These are phyloP conservation scores for Sebastes goodei DNA, from an alignment of 2,797 vertebrate genomes.

Conservation along the genomic window DNA sequence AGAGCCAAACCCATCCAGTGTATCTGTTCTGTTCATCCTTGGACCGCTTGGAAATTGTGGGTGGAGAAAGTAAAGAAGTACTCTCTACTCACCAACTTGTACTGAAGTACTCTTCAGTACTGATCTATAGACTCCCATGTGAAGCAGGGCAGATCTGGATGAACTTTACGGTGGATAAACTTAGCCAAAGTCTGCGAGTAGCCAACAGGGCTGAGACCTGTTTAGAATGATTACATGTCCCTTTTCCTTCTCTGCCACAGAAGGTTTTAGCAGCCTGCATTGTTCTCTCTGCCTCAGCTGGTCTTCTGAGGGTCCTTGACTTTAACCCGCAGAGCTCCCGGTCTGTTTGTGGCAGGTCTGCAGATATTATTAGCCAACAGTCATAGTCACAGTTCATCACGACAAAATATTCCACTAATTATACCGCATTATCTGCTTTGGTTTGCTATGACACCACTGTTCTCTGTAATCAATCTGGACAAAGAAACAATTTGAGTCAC, in stretches of 20 bases:
- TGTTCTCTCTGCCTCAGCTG: conserved; percentile 48
- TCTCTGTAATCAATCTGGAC: not conserved
- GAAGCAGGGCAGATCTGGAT: not conserved
- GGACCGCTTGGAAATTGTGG: conserved; percentile 9
- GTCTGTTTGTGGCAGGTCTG: conserved; percentile 65
- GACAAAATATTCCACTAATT: not conserved
- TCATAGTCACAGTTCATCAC: not conserved
- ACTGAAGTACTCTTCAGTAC: not conserved
- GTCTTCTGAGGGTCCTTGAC: conserved; percentile 54
- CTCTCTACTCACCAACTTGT: not conserved
- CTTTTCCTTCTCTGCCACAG: conserved; percentile 34
- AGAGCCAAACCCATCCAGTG: not conserved
- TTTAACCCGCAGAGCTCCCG: not conserved
- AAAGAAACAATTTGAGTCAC: not conserved
- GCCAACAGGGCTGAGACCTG: not conserved
- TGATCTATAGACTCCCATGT: not conserved
- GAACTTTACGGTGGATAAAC: not conserved
- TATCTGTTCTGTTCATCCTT: not conserved
- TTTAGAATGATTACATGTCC: not conserved
- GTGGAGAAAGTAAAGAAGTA: not conserved
- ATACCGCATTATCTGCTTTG: not conserved
- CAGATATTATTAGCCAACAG: not conserved
- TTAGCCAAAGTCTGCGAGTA: not conserved
- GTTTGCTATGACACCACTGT: not conserved
- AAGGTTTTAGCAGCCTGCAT: conserved; percentile 61